These are phyloP conservation scores for Paramormyrops kingsleyae DNA, from an alignment of 2,113 vertebrate species.

Conservation along the genomic window DNA sequence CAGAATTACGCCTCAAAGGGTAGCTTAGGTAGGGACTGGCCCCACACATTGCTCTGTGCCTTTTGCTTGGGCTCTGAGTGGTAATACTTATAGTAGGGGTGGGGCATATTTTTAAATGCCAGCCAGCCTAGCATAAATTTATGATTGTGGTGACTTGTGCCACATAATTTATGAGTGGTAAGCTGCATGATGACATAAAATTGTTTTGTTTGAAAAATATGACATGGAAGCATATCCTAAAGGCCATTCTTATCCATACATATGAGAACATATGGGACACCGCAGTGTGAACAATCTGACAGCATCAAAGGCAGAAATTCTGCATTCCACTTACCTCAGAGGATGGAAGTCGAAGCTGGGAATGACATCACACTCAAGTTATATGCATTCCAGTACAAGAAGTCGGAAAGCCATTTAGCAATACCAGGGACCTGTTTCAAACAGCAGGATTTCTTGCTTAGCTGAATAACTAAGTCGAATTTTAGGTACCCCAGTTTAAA, in stretches of 20 bases:
- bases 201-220: not conserved
- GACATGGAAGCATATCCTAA: not conserved
- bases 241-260: not conserved
- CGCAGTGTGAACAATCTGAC: not conserved
- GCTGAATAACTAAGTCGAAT: not conserved
- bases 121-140: not conserved
- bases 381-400: not conserved
- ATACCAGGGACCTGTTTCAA: not conserved
- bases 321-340: not conserved
- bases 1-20: not conserved
- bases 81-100: not conserved
- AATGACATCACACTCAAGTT: not conserved
- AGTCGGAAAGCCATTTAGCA: not conserved
- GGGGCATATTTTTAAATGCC: not conserved
- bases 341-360: not conserved
- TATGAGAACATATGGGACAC: not conserved
- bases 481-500: not conserved
- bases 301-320: not conserved
- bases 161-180: not conserved
- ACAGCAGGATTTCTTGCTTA: not conserved
- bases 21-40: not conserved
- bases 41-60: not conserved
- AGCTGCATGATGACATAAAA: not conserved
- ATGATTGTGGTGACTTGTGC: not conserved
- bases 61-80: not conserved